These are phyloP conservation scores for Cerastis rubricosa DNA, from an alignment of 2,888 invertebrate genomes.

Conservation along the genomic window DNA sequence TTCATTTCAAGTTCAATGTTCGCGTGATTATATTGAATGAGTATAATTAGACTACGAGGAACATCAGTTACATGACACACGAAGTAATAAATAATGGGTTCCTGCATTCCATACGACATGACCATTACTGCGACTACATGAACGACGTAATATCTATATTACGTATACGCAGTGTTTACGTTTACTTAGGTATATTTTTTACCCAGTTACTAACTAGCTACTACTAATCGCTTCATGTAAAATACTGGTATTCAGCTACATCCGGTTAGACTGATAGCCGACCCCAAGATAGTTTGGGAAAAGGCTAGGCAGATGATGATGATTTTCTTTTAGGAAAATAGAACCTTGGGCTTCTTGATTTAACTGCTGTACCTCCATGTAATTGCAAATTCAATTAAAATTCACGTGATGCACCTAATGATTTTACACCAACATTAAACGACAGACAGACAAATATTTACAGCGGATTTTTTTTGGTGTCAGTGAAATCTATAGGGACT, in stretches of 20 bases:
- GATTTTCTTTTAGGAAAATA: not conserved
- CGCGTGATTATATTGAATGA: not conserved
- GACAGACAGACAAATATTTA: not conserved
- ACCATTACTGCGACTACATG: constrained; percentile 34
- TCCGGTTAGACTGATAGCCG: no score
- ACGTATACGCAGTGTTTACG: constrained; percentile 1
- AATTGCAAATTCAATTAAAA: not conserved
- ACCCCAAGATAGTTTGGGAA: no score
- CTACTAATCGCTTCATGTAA: no score
- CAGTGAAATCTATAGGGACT: no score
- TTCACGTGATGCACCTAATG: not conserved
- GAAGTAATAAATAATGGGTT: constrained; percentile 37
- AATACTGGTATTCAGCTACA: no score
- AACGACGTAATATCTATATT: constrained; percentile 5
- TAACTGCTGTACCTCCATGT: not conserved
- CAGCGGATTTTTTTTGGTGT: no score
- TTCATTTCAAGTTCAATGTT: constrained; percentile 40
- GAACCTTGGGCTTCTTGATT: not conserved
- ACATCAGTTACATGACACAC: constrained; percentile 34
- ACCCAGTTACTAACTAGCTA: no score
- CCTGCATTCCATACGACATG: constrained; percentile 48
- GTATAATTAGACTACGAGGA: constrained; percentile 25
- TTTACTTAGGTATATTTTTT: constrained; percentile 10
- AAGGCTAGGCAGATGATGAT: no score
- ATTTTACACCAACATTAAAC: not conserved